Base-by-base conservation (phyloP, 2,113 vertebrate species). In the Loxodonta africana region DNA sequence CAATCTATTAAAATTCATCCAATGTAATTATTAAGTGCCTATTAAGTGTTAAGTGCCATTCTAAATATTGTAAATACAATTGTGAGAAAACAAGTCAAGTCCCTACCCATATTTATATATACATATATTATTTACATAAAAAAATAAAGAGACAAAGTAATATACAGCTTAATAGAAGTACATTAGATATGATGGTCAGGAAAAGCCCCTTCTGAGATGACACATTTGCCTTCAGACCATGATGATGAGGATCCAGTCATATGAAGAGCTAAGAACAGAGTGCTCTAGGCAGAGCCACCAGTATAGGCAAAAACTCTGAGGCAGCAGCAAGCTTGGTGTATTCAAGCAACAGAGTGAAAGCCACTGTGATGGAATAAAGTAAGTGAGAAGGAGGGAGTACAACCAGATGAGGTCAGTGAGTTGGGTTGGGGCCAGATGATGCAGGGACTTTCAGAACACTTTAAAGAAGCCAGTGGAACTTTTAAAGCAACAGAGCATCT, bases 1-100 rank as follows among this genome's bases (percentile, higher is more conserved):
- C 57, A 82, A 81, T 60, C 86, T 82, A 76, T 51, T 86, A 67
- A 90, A 90, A 82, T 90, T 82, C 7, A 51, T 83, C 53, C 26
- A 94, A 33, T 48, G 76, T 63, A 88, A 71, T 62, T 86, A 76
- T 60, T 60, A 83, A 94, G 30, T 62, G 76, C 11, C 30, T 94
- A 83, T 21, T 57, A 69, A 94, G 69, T 78, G 41, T 15, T 71
- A 60, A 92, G 82, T 12, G 71, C 25, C 23, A 88, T 83, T 78
- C 37, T 46, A 80, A 63, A 7, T 30, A 84, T 12, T 89, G 11
- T 65, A 74, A 94, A 57, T 84, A 44, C 25, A 95, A 80, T 12
- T 84, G 8, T 46, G 51, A 26, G 78, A 30, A 37, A 86, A 17
- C 14, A 80, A 46, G n/a, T 23, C n/a, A 30, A 11, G 48, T 63